A percentile compares a stretch with the other conserved stretches of the same genome.
Conservation (phyloP, 2,797 vertebrate species). For the Melanotaenia parkinsoni region DNA sequence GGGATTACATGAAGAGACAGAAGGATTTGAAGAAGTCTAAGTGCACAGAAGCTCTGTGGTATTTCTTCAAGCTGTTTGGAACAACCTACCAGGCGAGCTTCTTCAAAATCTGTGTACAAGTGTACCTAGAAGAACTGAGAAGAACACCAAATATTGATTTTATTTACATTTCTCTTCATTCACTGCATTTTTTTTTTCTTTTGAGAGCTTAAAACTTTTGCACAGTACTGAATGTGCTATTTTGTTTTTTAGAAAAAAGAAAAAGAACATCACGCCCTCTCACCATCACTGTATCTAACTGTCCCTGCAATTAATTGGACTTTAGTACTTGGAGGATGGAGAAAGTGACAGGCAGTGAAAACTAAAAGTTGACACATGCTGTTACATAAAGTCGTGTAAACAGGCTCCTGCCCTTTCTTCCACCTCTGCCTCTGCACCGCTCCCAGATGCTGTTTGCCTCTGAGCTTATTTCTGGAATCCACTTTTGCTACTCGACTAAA, state of each 20-base stretch:
- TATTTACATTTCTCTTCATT: no score
- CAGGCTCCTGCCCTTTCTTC: constrained; percentile 45
- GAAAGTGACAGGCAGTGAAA: constrained; percentile 51
- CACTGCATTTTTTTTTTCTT: no score
- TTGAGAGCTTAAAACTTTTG: no score
- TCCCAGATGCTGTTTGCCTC: constrained; percentile 32
- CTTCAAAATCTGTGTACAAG: no score
- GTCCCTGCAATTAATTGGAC: constrained; percentile 35
- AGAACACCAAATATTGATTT: no score
- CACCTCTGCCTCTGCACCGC: constrained; percentile 26
- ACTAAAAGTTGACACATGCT: constrained; percentile 46
- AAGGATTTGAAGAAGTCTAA: no score
- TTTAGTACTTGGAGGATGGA: constrained; percentile 37
- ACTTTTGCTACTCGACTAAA: constrained; percentile 58
- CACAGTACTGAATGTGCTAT: background rate
- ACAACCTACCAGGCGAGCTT: no score
- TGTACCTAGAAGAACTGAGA: no score
- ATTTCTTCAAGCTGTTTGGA: no score
- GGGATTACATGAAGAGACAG: no score
- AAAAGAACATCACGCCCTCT: constrained; percentile 3
- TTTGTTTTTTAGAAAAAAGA: background rate
- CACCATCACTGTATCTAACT: constrained; percentile 5
- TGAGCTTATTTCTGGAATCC: constrained; percentile 56
- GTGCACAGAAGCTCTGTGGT: no score
- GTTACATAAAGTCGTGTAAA: constrained; percentile 65